Evolutionary conservation across 2,888 invertebrate species (phyloP).

Genomic region (Sinelater perroti): DNA sequence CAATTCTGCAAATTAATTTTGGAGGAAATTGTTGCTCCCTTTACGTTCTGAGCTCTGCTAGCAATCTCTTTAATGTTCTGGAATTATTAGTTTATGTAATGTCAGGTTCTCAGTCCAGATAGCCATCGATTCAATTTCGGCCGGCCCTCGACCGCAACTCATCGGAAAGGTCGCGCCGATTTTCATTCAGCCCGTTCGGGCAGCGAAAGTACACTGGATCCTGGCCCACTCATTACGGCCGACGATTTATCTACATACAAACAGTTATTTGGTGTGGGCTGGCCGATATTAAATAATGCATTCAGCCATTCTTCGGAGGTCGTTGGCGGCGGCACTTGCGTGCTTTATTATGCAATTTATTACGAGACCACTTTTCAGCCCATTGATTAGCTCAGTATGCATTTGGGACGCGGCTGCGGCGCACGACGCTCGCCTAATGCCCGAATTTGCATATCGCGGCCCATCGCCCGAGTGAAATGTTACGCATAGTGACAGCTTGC

Average conservation of each 20-base stretch:
- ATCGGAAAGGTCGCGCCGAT: slow-evolving; percentile 3
- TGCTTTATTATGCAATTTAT: slow-evolving; percentile 34
- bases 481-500: no score
- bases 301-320: slow-evolving; percentile 38
- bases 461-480: no score
- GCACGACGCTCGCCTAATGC: no score
- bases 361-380: slow-evolving; percentile 5
- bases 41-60: no score
- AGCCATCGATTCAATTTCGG: no score
- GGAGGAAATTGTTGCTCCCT: no score
- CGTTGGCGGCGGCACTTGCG: slow-evolving; percentile 37
- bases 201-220: slow-evolving; percentile 33
- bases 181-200: slow-evolving; percentile 18
- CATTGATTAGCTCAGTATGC: slow-evolving; percentile 22
- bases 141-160: no score
- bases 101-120: no score
- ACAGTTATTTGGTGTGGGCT: slow-evolving; percentile 37
- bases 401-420: slow-evolving; percentile 26
- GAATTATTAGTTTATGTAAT: no score
- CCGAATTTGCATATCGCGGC: no score
- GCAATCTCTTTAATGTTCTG: no score
- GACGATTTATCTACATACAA: slow-evolving; percentile 39
- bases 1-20: no score
- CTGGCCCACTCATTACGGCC: slow-evolving; percentile 34
- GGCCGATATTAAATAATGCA: slow-evolving; percentile 41